These are phyloP conservation scores for Drosophila niveifrons DNA, from an alignment of 2,888 invertebrate genomes.

Conservation along the genomic window DNA sequence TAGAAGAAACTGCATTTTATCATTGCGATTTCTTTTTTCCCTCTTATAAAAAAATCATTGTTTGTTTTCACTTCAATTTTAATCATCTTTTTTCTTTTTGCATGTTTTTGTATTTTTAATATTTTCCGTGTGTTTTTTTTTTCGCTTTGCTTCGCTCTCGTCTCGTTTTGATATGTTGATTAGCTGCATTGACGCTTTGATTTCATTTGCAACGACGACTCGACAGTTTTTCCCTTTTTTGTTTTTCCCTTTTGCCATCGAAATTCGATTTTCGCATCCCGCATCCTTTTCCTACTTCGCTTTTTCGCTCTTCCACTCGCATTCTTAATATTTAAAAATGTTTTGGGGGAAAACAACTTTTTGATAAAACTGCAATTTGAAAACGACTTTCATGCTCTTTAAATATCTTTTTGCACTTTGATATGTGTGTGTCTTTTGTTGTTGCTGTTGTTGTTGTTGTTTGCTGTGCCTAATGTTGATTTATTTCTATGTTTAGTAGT, in stretches of 20 bases:
- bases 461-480: slow-evolving; percentile 8
- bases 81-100: neutral
- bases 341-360: neutral
- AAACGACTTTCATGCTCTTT: neutral
- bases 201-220: neutral
- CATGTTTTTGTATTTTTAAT: neutral
- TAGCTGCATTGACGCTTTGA: slow-evolving; percentile 29
- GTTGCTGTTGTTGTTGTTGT: neutral
- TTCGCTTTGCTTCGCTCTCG: slow-evolving; percentile 5
- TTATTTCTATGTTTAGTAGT: slow-evolving; percentile 8
- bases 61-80: neutral
- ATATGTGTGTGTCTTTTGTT: neutral
- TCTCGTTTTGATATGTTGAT: slow-evolving; percentile 53
- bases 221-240: neutral
- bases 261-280: slow-evolving; percentile 8
- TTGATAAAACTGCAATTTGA: neutral
- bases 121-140: too few relatives aligned
- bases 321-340: neutral
- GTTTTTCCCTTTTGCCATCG: slow-evolving; percentile 4
- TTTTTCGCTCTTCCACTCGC: neutral
- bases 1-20: neutral
- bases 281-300: neutral
- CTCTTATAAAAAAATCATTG: neutral
- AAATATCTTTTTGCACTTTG: slow-evolving; percentile 1
- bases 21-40: neutral